Conservation (phyloP, 2,797 vertebrate species). For the Lophura swinhoii region DNA sequence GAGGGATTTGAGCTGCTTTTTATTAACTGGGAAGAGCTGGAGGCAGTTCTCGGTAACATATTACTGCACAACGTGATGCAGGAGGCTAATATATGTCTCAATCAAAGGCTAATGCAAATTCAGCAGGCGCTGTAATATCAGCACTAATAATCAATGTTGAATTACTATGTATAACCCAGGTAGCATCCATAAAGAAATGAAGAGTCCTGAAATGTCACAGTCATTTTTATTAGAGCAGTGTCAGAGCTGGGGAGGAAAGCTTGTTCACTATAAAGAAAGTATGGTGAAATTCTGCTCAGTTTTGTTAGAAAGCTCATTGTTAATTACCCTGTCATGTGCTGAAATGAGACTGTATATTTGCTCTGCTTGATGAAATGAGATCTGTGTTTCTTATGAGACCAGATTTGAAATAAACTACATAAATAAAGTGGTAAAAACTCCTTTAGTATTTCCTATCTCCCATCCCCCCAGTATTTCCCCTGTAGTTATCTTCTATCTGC, state of each 20-base stretch:
- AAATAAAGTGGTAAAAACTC: slow-evolving; percentile 46
- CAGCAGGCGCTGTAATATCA: background rate
- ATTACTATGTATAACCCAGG: slow-evolving; percentile 12
- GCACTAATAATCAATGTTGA: slow-evolving; percentile 42
- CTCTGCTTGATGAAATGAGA: slow-evolving; percentile 23
- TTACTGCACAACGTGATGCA: background rate
- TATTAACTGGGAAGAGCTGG: slow-evolving; percentile 44
- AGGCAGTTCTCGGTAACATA: background rate
- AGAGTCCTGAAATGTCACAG: slow-evolving; percentile 23
- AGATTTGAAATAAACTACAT: slow-evolving; percentile 46
- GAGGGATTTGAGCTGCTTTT: slow-evolving; percentile 16
- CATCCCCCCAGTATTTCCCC: slow-evolving; percentile 32
- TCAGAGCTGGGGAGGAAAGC: background rate
- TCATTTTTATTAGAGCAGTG: slow-evolving; percentile 21
- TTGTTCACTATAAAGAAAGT: background rate
- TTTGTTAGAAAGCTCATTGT: slow-evolving; percentile 16
- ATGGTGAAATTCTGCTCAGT: background rate
- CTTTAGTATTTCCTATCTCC: slow-evolving; percentile 5
- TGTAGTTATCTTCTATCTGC: slow-evolving; percentile 50
- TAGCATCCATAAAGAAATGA: slow-evolving; percentile 16
- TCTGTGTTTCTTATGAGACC: slow-evolving; percentile 17
- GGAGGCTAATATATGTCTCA: background rate
- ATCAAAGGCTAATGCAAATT: slow-evolving; percentile 36
- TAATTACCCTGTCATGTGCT: slow-evolving; percentile 45
- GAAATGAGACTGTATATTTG: slow-evolving; percentile 37